Percentiles rank a stretch among this genome's conserved stretches.
Conservation (phyloP, 2,797 vertebrate genomes). For the Limnodromus scolopaceus region DNA sequence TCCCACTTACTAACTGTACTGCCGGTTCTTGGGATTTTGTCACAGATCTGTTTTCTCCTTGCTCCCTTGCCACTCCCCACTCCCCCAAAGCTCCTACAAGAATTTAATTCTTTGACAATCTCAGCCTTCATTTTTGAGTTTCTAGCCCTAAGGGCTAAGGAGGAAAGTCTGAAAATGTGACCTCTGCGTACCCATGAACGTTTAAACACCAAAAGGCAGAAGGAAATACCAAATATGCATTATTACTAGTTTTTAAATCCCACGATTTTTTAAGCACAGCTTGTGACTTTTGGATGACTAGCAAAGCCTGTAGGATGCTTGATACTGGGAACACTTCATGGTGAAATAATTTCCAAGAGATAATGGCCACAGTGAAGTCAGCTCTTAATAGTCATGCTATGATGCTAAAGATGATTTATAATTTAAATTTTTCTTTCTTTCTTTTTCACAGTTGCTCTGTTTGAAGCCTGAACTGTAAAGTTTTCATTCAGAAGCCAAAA, state of each 20-base stretch:
- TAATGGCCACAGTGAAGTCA: background rate
- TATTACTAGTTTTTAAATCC: background rate
- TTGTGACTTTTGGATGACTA: background rate
- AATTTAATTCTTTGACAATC: conserved; percentile 33
- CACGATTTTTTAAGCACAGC: background rate
- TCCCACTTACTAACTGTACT: background rate
- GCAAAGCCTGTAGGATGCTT: conserved; percentile 4
- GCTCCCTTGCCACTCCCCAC: background rate
- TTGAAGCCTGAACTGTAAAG: conserved; percentile 45
- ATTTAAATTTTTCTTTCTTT: conserved; percentile 40
- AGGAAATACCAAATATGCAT: conserved; percentile 18
- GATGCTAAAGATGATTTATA: conserved; percentile 43
- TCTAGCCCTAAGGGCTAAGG: conserved; percentile 12
- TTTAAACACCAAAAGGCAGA: background rate
- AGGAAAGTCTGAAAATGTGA: conserved; percentile 36
- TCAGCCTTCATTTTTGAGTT: conserved; percentile 46
- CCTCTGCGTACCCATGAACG: background rate
- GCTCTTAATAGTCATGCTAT: background rate
- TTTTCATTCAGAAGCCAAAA: conserved; percentile 70
- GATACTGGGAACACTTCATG: background rate
- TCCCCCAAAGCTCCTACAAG: background rate
- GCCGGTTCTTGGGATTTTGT: background rate
- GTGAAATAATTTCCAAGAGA: background rate
- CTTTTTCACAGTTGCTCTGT: conserved; percentile 6
- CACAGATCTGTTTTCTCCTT: background rate